Conservation (phyloP, 1,140 invertebrate species). For the Drosophila chauvacae region DNA sequence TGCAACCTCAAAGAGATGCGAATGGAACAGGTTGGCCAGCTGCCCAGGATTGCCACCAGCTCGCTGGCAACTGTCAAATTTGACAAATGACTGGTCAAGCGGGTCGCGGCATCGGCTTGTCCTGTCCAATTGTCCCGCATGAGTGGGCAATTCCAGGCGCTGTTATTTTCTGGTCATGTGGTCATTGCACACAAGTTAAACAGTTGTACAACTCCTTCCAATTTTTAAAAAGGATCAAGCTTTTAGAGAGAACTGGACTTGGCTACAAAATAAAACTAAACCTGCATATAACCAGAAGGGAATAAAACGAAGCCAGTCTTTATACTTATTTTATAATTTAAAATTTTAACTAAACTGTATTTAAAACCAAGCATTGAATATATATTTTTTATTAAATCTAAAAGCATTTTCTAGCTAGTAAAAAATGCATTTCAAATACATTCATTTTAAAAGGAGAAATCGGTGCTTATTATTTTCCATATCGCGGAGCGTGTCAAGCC, state of each 20-base stretch:
- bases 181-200: conserved; percentile 68
- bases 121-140: conserved; percentile 59
- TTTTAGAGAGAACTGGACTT: neutral
- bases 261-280: neutral
- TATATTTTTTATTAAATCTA: neutral
- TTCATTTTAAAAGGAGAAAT: neutral
- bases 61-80: conserved; percentile 59
- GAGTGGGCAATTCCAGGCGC: conserved; percentile 46
- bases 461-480: conserved; percentile 32
- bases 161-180: conserved; percentile 14
- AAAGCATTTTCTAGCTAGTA: rapidly evolving
- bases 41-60: conserved; percentile 34
- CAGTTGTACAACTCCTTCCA: conserved; percentile 47
- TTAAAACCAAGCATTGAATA: no score
- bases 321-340: no score
- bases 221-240: conserved; percentile 5
- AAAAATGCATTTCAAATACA: neutral
- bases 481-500: conserved; percentile 33
- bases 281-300: no score
- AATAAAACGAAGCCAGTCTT: no score
- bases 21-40: conserved; percentile 60
- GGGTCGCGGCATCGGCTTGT: conserved; percentile 29
- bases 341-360: no score
- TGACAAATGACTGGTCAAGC: conserved; percentile 68
- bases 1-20: conserved; percentile 47